These are phyloP conservation scores for Tangara arthus DNA, from an alignment of 2,797 vertebrate genomes.

Conservation along the genomic window DNA sequence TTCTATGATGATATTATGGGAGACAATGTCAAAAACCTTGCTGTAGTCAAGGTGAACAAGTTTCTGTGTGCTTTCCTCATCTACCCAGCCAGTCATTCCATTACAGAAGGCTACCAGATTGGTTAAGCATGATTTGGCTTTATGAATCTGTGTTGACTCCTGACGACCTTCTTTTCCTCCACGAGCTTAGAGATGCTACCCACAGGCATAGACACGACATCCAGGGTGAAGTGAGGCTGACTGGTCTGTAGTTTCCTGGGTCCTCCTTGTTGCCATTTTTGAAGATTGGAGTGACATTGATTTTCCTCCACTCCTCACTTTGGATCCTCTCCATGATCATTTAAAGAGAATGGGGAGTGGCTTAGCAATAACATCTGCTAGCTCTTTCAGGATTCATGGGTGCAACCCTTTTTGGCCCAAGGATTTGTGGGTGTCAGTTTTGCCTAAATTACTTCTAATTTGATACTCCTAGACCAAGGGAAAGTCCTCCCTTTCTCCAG, in stretches of 20 bases:
- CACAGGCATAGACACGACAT: not conserved
- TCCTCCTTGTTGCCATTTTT: not conserved
- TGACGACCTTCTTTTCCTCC: not conserved
- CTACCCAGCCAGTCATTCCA: too few relatives aligned
- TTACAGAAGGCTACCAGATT: not conserved
- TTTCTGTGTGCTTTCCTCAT: not conserved
- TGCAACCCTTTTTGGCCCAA: not conserved
- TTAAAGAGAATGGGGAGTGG: not conserved
- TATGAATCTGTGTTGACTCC: not conserved
- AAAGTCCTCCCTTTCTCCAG: not conserved
- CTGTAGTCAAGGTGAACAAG: not conserved
- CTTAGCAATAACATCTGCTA: not conserved
- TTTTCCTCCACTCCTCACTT: not conserved
- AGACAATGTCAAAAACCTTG: not conserved
- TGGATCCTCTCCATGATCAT: not conserved
- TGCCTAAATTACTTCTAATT: not conserved
- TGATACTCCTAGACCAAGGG: not conserved
- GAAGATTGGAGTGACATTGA: not conserved
- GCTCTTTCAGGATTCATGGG: not conserved
- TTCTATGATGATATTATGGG: not conserved
- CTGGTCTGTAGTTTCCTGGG: not conserved
- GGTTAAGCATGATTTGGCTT: not conserved
- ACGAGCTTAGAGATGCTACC: accelerated
- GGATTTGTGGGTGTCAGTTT: not conserved
- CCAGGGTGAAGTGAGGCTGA: not conserved